phyloP scores from a whole-genome alignment of 2,888 invertebrate species.

The Chydorus sphaericus region DNA sequence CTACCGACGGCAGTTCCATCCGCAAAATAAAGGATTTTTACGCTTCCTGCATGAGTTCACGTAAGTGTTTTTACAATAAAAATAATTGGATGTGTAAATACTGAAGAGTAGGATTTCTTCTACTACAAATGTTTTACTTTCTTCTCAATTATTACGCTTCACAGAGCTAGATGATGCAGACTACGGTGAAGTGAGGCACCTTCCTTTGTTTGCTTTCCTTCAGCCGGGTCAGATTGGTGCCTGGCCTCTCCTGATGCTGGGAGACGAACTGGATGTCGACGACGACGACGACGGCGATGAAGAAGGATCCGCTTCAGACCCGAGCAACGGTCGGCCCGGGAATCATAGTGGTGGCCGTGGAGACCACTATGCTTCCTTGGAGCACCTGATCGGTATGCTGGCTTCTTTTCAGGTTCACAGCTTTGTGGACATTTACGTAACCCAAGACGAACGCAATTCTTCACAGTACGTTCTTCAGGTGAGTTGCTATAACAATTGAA shows the following conservation, averaged over 20 bases:
- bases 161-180: conserved; percentile 1
- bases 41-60: conserved; percentile 29
- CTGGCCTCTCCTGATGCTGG: conserved; percentile 27
- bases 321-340: no score
- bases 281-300: conserved; percentile 15
- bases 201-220: conserved; percentile 25
- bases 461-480: conserved; percentile 33
- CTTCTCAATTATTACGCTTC: no score
- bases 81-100: conserved; percentile 5
- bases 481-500: no score
- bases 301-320: no score
- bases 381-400: conserved; percentile 25
- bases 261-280: no score
- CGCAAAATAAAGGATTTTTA: conserved; percentile 28
- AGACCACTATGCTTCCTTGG: conserved; percentile 17
- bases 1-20: conserved; percentile 24
- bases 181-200: conserved; percentile 23
- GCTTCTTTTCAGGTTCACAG: conserved; percentile 29
- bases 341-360: conserved; percentile 23
- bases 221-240: conserved; percentile 25
- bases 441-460: conserved; percentile 32
- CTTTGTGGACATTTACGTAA: conserved; percentile 27
- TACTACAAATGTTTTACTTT: background rate
- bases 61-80: conserved; percentile 22
- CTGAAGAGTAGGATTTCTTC: background rate